These are phyloP conservation scores for Nyctibius bracteatus DNA, from an alignment of 2,113 vertebrate genomes.

Conservation along the genomic window DNA sequence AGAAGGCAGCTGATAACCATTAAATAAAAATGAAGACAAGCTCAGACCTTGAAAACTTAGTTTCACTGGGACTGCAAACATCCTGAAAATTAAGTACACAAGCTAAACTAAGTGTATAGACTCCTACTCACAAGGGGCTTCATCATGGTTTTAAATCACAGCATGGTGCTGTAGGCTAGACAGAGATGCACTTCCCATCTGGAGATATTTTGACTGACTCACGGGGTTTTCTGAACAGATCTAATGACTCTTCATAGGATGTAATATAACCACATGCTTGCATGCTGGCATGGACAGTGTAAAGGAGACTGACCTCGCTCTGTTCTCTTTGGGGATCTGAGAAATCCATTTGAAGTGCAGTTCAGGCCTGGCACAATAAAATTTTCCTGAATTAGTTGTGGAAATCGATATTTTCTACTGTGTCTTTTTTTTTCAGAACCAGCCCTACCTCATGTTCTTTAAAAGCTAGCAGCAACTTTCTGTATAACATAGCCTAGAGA, in stretches of 20 bases:
- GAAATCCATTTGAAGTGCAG: background rate
- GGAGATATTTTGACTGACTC: conserved; percentile 51
- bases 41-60: conserved; percentile 39
- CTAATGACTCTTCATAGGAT: conserved; percentile 14
- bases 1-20: conserved; percentile 49
- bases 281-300: background rate
- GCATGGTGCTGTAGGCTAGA: conserved; percentile 27
- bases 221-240: background rate
- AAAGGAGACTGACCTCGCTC: background rate
- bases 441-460: background rate
- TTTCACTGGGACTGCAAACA: conserved; percentile 44
- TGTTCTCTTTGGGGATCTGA: background rate
- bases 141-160: conserved; percentile 51
- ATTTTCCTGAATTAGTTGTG: background rate
- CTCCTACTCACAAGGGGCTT: conserved; percentile 36
- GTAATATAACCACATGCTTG: conserved; percentile 10
- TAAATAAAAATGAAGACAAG: conserved; percentile 46
- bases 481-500: background rate
- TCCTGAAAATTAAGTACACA: conserved; percentile 50
- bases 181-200: conserved; percentile 29
- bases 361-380: background rate
- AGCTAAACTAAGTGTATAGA: background rate
- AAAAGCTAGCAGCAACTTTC: background rate
- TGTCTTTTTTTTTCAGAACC: background rate
- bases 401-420: background rate